Base-by-base conservation (phyloP, 2,888 invertebrate species). In the Drosophila borborema region DNA sequence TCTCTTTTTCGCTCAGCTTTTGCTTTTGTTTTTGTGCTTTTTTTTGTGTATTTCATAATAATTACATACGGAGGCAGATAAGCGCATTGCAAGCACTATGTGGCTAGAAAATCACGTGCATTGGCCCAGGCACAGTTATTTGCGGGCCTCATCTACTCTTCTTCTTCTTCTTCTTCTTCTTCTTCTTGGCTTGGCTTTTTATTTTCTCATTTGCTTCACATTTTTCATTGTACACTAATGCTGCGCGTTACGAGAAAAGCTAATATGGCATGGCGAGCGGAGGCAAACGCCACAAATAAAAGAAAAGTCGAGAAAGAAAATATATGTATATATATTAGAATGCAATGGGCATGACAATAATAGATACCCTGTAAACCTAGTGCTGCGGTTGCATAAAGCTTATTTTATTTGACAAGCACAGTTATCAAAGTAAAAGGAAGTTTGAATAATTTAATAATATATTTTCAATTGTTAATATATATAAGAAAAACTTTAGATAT, bases 31-130 rank as follows among this genome's bases (percentile, higher is more conserved):
- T n/a, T 41, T 40, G 0, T 40, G 7, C 16, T 7, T 40, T 58
- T 40, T 58, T 34, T 70, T 55, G 64, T 74, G 58, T 69, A 84
- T 85, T 85, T 85, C 87, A 85, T 85, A 85, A 85, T 84, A 84
- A 84, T 84, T 84, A 84, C 89, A 86, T 79, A 81, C 76, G 62
- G 62, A 64, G 72, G 67, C 73, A 54, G 59, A 66, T 73, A 64
- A 76, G 64, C 64, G 78, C 74, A 74, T 46, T 64, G 63, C 54
- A 73, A 67, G 73, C 77, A 56, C 73, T 76, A 23, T 78, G 72
- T 75, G 70, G 63, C 77, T 75, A 77, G 74, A 83, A 83, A 86
- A 82, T 86, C 83, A 83, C 83, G 89, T 83, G 86, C 78, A 86
- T 77, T 60, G 72, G 72, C 81, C 83, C 81, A 74, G 77, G 65